These are phyloP conservation scores for Nymphicus hollandicus DNA, from an alignment of 2,113 vertebrate species.

Conservation along the genomic window DNA sequence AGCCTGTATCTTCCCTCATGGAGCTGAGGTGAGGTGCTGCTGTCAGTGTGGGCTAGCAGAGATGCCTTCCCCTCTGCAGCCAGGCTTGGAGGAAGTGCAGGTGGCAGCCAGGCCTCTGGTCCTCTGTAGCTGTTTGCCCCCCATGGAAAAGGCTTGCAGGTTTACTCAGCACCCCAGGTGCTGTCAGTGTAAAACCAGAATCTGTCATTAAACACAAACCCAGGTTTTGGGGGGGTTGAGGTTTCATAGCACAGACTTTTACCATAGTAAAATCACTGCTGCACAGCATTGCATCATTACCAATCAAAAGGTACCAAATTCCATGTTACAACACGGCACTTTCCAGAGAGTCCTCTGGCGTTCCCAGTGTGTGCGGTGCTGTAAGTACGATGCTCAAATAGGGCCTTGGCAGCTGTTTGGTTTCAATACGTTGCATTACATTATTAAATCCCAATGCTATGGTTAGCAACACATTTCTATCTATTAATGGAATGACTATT, in stretches of 20 bases:
- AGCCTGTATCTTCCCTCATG: fast-evolving
- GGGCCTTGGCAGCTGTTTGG: not conserved
- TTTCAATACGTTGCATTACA: not conserved
- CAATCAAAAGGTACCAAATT: not conserved
- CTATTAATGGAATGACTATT: not conserved
- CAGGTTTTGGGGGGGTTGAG: not conserved
- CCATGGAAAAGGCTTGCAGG: not conserved
- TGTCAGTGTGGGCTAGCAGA: fast-evolving
- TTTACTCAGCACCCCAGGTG: not conserved
- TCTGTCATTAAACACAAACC: not conserved
- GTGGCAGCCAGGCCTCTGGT: not conserved
- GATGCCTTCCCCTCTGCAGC: not conserved
- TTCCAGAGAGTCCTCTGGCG: not conserved
- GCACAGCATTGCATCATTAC: not conserved
- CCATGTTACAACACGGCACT: not conserved
- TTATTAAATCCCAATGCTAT: not conserved
- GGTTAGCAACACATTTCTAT: not conserved
- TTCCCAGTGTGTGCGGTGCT: fast-evolving
- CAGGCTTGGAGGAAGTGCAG: not conserved
- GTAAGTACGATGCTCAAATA: not conserved
- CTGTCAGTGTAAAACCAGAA: fast-evolving
- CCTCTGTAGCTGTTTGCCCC: not conserved
- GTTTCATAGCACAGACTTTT: not conserved
- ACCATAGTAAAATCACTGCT: not conserved
- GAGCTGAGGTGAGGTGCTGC: not conserved